Conservation (phyloP, 2,797 vertebrate genomes). For the Spatula clypeata region DNA sequence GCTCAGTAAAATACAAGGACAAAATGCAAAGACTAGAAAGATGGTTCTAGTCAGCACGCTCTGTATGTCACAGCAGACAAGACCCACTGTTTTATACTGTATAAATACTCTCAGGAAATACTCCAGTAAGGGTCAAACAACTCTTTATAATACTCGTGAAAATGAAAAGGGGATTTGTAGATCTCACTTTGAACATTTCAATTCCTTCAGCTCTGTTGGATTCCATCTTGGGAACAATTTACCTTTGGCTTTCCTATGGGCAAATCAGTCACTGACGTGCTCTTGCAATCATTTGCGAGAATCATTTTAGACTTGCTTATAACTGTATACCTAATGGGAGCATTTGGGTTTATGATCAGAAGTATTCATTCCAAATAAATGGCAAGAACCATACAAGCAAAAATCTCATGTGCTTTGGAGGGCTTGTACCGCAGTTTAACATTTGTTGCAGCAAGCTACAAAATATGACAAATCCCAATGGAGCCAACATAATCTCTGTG, state of each 20-base stretch:
- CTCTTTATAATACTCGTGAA: slow-evolving; percentile 24
- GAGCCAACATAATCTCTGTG: not conserved
- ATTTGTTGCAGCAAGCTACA: not conserved
- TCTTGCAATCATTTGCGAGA: slow-evolving; percentile 1
- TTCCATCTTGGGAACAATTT: slow-evolving; percentile 40
- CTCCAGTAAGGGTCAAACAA: slow-evolving; percentile 24
- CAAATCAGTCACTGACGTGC: not conserved
- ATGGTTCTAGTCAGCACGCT: not conserved
- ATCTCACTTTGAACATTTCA: slow-evolving; percentile 46
- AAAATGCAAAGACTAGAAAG: not conserved
- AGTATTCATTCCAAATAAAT: not conserved
- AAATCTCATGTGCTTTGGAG: not conserved
- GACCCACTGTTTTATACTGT: not conserved
- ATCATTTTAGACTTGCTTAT: slow-evolving; percentile 31
- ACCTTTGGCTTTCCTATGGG: slow-evolving; percentile 24
- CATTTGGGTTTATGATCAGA: slow-evolving; percentile 21
- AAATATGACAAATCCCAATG: not conserved
- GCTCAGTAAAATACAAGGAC: not conserved
- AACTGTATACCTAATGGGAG: slow-evolving; percentile 15
- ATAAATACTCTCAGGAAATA: slow-evolving; percentile 23
- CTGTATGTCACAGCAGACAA: not conserved
- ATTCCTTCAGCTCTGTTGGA: slow-evolving; percentile 45
- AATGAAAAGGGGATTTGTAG: slow-evolving; percentile 61
- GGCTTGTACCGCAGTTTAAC: not conserved
- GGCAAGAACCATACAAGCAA: not conserved